Percentiles rank a stretch among this genome's conserved stretches.
phyloP scores from a whole-genome alignment of 2,888 invertebrate species.

The Allygus modestus region DNA sequence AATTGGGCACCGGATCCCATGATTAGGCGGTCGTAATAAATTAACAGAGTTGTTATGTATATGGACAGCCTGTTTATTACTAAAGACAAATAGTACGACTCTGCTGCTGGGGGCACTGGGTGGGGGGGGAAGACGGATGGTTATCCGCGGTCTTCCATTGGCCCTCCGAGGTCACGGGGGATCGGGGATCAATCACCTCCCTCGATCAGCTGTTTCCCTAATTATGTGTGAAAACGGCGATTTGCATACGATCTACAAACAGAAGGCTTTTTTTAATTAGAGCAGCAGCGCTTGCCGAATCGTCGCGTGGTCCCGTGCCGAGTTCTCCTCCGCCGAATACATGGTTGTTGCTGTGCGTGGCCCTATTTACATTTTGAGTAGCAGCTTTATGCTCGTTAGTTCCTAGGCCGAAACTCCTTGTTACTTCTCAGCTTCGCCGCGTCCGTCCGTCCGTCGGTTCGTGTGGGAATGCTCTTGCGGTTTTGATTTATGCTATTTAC shows the following conservation, averaged over 20 bases:
- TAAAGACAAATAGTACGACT: constrained; percentile 54
- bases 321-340: neutral
- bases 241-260: constrained; percentile 26
- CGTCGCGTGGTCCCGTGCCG: neutral
- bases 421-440: neutral
- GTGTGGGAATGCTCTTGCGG: constrained; percentile 23
- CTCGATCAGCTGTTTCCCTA: constrained; percentile 44
- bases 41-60: constrained; percentile 58
- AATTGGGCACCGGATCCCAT: constrained; percentile 55
- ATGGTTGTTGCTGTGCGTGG: neutral
- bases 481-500: constrained; percentile 34
- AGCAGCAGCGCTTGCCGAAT: neutral
- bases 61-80: constrained; percentile 54
- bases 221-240: constrained; percentile 40
- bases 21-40: constrained; percentile 54
- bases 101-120: neutral
- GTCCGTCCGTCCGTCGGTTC: no score
- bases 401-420: constrained; percentile 6
- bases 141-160: neutral
- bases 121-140: constrained; percentile 36
- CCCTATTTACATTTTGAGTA: constrained; percentile 52
- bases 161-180: constrained; percentile 19
- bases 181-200: constrained; percentile 26
- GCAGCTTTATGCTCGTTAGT: constrained; percentile 16
- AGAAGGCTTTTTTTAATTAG: constrained; percentile 29